Evolutionary conservation across 2,888 invertebrate species (phyloP), one percentile per base, ranked within the genome.

Genomic region (Kuschelorhynchus macadamiae): DNA sequence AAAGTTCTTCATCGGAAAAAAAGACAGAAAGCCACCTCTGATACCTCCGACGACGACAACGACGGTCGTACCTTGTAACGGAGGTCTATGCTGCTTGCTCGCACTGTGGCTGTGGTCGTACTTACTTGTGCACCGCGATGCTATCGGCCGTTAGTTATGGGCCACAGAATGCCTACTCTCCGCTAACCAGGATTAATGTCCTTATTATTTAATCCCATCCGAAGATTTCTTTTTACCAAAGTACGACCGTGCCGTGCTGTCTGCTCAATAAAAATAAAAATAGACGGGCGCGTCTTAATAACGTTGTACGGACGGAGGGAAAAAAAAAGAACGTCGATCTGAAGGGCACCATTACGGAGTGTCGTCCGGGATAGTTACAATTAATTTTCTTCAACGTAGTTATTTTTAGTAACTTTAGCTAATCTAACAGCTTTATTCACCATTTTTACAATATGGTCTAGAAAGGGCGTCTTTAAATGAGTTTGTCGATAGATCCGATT

Each of bases 81-180:
- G 42, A 64, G 64, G 64, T 68, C 68, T 64, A 52, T 44, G 32
- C 57, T 57, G 57, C 46, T 46, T 52, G 61, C 46, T 46, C 57
- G 61, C 57, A 57, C 60, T 32, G 46, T 60, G 60, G 56, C 64
- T 64, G 59, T 47, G 60, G 64, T 53, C 68, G 63, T 64, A 59
- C 63, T 53, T 63, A 59, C 64, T 68, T 64, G 64, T 64, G 59
- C 64, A 64, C 63, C 41, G 69, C 71, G 81, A 81, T 81, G 76
- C 76, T 81, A 81, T 81, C 81, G 72, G 67, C 69, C 70, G 80
- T 81, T 81, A 81, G 81, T 81, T 81, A 81, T 81, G 81, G 80
- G 78, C 81, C 79, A 80, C 77, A 79, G 79, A 81, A 78, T 78
- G 78, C 78, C 79, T 78, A 76, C 79, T 78, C 78, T 76, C 78